A percentile compares a stretch with the other conserved stretches of the same genome.
phyloP scores from a whole-genome alignment of 53 echinoderm and acorn worm genomes.

The Apostichopus leukothele region DNA sequence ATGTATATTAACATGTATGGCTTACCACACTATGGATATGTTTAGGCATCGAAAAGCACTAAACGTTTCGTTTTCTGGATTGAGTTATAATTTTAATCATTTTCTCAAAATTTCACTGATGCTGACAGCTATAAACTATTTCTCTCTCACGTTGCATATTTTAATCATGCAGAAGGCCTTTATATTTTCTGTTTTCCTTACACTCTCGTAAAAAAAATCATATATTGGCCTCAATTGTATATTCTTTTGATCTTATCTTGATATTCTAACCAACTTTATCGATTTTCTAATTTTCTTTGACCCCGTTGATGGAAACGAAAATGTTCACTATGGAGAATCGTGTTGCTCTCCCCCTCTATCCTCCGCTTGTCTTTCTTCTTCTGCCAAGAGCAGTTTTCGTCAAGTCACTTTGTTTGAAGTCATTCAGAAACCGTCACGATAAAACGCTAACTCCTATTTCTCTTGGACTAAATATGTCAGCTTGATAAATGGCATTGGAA shows the following conservation, averaged over 20 bases:
- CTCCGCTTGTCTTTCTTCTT: background rate
- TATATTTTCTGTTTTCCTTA: no score
- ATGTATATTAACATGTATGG: no score
- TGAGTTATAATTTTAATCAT: no score
- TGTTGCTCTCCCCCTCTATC: background rate
- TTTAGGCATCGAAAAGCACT: no score
- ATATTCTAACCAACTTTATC: conserved; percentile 1
- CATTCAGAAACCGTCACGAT: conserved; percentile 39
- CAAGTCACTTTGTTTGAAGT: conserved; percentile 32
- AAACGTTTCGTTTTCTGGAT: no score
- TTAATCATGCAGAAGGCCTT: background rate
- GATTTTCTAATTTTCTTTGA: conserved; percentile 18
- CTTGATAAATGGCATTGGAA: conserved; percentile 40
- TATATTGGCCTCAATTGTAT: conserved; percentile 10
- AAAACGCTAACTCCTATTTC: conserved; percentile 30
- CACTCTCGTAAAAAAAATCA: no score
- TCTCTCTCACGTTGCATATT: background rate
- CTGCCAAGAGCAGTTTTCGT: conserved; percentile 7
- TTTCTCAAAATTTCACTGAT: no score
- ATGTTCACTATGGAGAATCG: no score
- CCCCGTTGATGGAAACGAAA: background rate
- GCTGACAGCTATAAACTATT: background rate
- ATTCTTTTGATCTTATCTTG: conserved; percentile 10
- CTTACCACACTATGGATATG: no score
- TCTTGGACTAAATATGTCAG: conserved; percentile 35